Evolutionary conservation across 2,888 invertebrate genomes (phyloP), one percentile per base, ranked within the genome.

Genomic region (Sinopyrophorus schimmeli): DNA sequence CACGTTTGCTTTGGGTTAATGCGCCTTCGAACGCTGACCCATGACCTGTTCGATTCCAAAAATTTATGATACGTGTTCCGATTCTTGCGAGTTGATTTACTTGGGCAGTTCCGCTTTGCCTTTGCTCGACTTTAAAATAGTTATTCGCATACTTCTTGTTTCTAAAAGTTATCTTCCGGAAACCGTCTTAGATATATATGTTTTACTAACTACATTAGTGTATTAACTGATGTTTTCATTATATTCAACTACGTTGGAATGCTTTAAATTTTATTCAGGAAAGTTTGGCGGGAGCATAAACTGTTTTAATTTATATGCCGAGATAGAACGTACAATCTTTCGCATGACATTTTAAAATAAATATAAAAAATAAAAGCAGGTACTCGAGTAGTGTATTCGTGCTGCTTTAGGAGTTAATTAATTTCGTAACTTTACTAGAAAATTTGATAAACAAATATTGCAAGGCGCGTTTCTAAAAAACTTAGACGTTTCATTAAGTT

Each of bases 1-100:
- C 47, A 53, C 49, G 46, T 54, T 47, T 48, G 42, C 47, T 46
- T 27, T 43, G 38, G 32, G 44, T 51, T 46, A 50, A 50, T 41
- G 35, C 26, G 23, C 24, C 32, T 46, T 47, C 32, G 31, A 43
- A 44, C 21, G 35, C 30, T 46, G 38, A 37, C 35, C 46, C 27
- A 24, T 46, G 34, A 37, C 51, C 46, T 40, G 41, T 44, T 39
- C 27, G 24, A 30, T 26, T 38, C 26, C 10, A 21, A 27, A 38
- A 27, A 47, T 47, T 39, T 47, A 34, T 40, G 21, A 47, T 26
- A 27, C 26, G 31, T 39, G 32, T 39, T 32, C 47, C 31, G 26
- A 40, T 47, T 40, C 32, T 15, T 15, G 34, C 34, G 32, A 32
- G 20, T 40, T 21, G 23, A 40, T 40, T 21, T 27, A 40, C 40